Evolutionary conservation across 1,140 invertebrate species (phyloP).

Genomic region (Bombus affinis): DNA sequence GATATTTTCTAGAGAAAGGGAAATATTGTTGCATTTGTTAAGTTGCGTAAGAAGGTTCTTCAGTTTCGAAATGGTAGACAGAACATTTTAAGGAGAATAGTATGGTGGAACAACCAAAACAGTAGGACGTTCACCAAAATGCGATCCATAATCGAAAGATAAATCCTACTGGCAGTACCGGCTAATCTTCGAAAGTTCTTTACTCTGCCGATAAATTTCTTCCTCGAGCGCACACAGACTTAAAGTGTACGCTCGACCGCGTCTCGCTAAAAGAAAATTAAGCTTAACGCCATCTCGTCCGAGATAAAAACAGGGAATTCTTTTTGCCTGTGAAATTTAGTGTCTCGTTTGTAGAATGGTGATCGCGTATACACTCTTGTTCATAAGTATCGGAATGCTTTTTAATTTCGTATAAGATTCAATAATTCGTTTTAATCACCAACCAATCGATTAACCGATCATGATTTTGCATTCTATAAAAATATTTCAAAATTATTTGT

Average conservation of each 20-base stretch:
- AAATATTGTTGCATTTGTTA: too few relatives aligned
- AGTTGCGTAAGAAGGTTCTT: too few relatives aligned
- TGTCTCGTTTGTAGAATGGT: slow-evolving; percentile 49
- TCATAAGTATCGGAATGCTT: background rate
- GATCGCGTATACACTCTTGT: background rate
- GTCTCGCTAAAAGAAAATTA: slow-evolving; percentile 42
- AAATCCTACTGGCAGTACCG: background rate
- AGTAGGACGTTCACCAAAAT: too few relatives aligned
- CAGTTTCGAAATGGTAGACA: too few relatives aligned
- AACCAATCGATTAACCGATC: too few relatives aligned
- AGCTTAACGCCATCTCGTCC: slow-evolving; percentile 51
- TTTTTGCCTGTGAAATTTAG: slow-evolving; percentile 52
- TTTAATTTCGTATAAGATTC: too few relatives aligned
- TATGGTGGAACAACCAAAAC: too few relatives aligned
- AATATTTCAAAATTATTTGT: too few relatives aligned
- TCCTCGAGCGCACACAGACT: slow-evolving; percentile 20
- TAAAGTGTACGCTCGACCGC: background rate
- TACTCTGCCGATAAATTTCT: slow-evolving; percentile 43
- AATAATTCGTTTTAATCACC: too few relatives aligned
- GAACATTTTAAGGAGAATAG: too few relatives aligned
- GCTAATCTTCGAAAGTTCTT: slow-evolving; percentile 44
- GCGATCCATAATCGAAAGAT: background rate
- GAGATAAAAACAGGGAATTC: slow-evolving; percentile 36
- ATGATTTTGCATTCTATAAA: too few relatives aligned
- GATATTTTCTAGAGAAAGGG: too few relatives aligned